Percentiles rank a stretch among this genome's conserved stretches.
Conservation (phyloP, 2,888 invertebrate genomes). For the Ganaspis brasiliensis region DNA sequence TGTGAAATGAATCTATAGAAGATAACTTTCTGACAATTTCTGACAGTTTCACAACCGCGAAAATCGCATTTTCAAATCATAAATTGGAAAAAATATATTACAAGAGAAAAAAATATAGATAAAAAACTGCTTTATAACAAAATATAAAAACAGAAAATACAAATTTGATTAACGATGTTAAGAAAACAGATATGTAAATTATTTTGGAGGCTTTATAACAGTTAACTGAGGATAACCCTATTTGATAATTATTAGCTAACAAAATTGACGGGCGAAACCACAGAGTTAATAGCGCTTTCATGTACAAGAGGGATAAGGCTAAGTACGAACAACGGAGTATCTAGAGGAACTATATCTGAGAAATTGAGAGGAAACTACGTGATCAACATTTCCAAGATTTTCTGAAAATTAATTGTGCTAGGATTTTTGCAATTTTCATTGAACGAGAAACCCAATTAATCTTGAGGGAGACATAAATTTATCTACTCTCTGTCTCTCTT, state of each 20-base stretch:
- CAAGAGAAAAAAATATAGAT: no score
- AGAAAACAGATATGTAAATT: background rate
- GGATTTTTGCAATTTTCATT: slow-evolving; percentile 9
- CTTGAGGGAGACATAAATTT: background rate
- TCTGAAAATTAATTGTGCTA: background rate
- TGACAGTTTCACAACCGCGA: no score
- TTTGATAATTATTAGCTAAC: slow-evolving; percentile 9
- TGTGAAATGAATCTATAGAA: no score
- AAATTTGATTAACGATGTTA: background rate
- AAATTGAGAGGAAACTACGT: background rate
- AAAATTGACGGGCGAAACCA: slow-evolving; percentile 24
- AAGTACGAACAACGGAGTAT: background rate
- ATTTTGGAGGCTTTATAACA: background rate
- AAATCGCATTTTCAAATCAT: no score
- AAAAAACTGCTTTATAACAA: no score
- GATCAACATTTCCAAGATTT: slow-evolving; percentile 3
- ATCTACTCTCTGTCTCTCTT: background rate
- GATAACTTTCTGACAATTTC: no score
- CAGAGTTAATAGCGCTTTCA: slow-evolving; percentile 17
- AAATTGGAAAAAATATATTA: no score
- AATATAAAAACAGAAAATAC: background rate
- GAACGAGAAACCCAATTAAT: slow-evolving; percentile 8
- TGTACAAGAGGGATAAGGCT: background rate
- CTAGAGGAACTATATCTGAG: background rate
- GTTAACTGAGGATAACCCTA: background rate